A percentile compares a stretch with the other conserved stretches of the same genome.
These are phyloP conservation scores for Corythucha ciliata DNA, from an alignment of 2,888 invertebrate species.

Conservation along the genomic window DNA sequence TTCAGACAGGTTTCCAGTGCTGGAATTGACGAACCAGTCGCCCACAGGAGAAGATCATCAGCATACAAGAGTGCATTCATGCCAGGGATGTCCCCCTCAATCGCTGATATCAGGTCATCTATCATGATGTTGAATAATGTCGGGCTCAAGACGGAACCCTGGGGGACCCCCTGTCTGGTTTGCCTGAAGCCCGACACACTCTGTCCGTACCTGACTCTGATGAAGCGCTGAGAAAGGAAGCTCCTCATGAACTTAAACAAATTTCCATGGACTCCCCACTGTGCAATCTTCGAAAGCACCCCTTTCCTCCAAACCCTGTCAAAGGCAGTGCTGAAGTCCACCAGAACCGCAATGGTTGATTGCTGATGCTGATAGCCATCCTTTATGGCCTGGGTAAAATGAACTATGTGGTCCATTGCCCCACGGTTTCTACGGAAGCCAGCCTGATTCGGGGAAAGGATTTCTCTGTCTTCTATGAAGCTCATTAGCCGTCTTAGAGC, in stretches of 20 bases:
- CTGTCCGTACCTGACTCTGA: slow-evolving; percentile 16
- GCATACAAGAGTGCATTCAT: slow-evolving; percentile 8
- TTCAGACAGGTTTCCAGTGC: no score
- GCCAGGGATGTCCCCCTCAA: slow-evolving; percentile 11
- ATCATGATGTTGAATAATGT: slow-evolving; percentile 12
- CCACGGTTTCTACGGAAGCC: slow-evolving; percentile 9
- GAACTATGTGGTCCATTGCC: slow-evolving; percentile 15
- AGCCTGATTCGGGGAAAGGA: slow-evolving; percentile 7
- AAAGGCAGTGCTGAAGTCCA: no score
- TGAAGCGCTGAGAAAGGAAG: slow-evolving; percentile 11
- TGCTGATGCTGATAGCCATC: slow-evolving; percentile 11
- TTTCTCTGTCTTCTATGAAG: slow-evolving; percentile 3
- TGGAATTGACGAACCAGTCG: no score
- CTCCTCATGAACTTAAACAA: slow-evolving; percentile 9
- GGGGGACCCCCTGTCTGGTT: no score
- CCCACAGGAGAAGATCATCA: no score
- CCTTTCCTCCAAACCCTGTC: no score
- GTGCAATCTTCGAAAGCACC: no score
- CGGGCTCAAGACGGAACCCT: slow-evolving; percentile 13
- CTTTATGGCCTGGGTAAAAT: slow-evolving; percentile 12
- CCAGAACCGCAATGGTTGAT: no score
- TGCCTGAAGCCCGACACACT: no score
- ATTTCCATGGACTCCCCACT: no score
- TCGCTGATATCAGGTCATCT: slow-evolving; percentile 2
- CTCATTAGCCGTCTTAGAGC: slow-evolving; percentile 9